phyloP scores from a whole-genome alignment of 2,888 invertebrate genomes.

The Troilus luridus region DNA sequence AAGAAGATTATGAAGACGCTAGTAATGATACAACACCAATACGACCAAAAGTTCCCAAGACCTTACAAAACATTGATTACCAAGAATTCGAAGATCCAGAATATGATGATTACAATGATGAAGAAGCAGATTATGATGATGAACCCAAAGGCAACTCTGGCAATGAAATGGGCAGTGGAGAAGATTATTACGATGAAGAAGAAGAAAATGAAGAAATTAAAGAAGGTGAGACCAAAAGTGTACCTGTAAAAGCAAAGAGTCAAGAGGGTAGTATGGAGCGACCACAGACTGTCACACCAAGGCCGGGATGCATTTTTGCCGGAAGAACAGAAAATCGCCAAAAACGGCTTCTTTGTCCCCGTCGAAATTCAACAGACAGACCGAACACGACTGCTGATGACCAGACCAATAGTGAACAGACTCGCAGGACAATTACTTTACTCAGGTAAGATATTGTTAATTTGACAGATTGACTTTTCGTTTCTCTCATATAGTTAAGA shows the following conservation, averaged over 20 bases:
- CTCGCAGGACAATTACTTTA: constrained; percentile 55
- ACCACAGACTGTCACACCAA: constrained; percentile 34
- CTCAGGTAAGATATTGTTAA: constrained; percentile 52
- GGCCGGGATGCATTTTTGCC: constrained; percentile 34
- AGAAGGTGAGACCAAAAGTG: constrained; percentile 29
- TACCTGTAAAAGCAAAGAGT: background rate
- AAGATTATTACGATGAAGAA: constrained; percentile 71
- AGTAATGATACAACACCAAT: constrained; percentile 70
- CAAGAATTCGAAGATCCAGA: constrained; percentile 62
- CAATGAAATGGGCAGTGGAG: constrained; percentile 60
- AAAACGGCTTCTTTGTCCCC: background rate
- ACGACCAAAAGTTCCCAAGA: constrained; percentile 68
- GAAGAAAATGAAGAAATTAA: constrained; percentile 36
- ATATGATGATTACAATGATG: constrained; percentile 62
- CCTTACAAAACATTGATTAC: constrained; percentile 64
- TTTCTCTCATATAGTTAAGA: background rate
- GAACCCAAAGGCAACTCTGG: constrained; percentile 32
- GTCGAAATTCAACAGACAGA: constrained; percentile 47
- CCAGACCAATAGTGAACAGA: constrained; percentile 57
- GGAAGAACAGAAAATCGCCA: background rate
- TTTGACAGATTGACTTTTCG: constrained; percentile 29
- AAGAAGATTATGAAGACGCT: constrained; percentile 52
- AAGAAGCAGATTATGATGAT: constrained; percentile 59
- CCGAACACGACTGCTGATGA: constrained; percentile 54
- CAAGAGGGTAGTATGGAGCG: constrained; percentile 51